phyloP scores from a whole-genome alignment of 64 coral and sea anemone species.

The Pocillopora verrucosa region DNA sequence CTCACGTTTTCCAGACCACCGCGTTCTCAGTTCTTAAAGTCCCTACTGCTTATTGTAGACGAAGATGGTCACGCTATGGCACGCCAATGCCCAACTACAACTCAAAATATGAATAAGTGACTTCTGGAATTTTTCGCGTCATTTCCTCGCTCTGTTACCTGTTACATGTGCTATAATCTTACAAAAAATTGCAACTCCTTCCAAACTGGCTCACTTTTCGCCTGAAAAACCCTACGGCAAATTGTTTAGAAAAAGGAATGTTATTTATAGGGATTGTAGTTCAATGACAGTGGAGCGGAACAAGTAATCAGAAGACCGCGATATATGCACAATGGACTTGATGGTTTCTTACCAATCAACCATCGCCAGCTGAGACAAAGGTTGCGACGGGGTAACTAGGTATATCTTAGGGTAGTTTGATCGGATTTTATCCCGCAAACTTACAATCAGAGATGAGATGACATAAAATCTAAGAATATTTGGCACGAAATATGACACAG shows the following conservation, averaged over 20 bases:
- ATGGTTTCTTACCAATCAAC: neutral
- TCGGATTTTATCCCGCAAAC: neutral
- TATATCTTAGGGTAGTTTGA: neutral
- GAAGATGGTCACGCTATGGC: neutral
- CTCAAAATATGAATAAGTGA: neutral
- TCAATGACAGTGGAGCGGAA: no score
- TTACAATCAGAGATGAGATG: neutral
- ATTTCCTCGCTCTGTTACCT: neutral
- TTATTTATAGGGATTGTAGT: neutral
- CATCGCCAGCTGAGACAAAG: neutral
- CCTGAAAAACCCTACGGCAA: neutral
- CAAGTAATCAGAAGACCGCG: no score
- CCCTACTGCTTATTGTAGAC: no score
- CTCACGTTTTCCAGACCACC: no score
- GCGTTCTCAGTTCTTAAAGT: no score
- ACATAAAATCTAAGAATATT: neutral
- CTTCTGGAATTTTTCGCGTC: neutral
- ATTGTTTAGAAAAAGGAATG: neutral
- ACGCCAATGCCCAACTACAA: no score
- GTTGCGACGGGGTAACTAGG: neutral
- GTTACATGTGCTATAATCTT: neutral
- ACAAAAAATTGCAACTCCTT: no score
- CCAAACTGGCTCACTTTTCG: no score
- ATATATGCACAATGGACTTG: neutral
- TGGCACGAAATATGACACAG: slow-evolving; percentile 8